Conservation (phyloP, 2,888 invertebrate species). For the Drosophila prolongata region DNA sequence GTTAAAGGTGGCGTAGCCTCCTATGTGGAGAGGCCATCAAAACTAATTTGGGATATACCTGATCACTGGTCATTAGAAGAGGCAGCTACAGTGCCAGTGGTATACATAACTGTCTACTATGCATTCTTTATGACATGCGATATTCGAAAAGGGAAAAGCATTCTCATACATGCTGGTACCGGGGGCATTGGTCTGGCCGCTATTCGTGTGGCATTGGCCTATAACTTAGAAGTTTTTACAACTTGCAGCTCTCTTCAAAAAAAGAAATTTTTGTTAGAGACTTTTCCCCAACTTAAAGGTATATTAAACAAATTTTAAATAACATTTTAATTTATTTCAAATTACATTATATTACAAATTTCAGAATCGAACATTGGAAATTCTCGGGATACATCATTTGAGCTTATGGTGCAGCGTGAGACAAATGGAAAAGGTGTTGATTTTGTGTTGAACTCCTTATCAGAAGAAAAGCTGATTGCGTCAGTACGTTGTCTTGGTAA, state of each 20-base stretch:
- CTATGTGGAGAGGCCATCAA: slow-evolving; percentile 71
- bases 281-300: slow-evolving; percentile 86
- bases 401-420: slow-evolving; percentile 91
- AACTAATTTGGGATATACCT: slow-evolving; percentile 88
- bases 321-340: slow-evolving; percentile 71
- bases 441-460: slow-evolving; percentile 94
- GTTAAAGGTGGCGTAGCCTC: slow-evolving; percentile 86
- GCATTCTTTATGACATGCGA: slow-evolving; percentile 83
- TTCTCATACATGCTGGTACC: slow-evolving; percentile 87
- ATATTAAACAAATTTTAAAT: slow-evolving; percentile 82
- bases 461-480: slow-evolving; percentile 94
- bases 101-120: slow-evolving; percentile 89
- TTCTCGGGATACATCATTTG: slow-evolving; percentile 94
- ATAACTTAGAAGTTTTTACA: slow-evolving; percentile 88
- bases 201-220: slow-evolving; percentile 88
- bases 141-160: slow-evolving; percentile 82
- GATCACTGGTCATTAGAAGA: slow-evolving; percentile 90
- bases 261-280: slow-evolving; percentile 86
- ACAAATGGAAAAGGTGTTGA: slow-evolving; percentile 96
- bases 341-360: background rate
- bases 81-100: slow-evolving; percentile 92
- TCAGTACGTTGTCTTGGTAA: slow-evolving; percentile 87
- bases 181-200: slow-evolving; percentile 92
- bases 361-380: slow-evolving; percentile 90
- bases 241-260: slow-evolving; percentile 89